These are phyloP conservation scores for Cliona cf. orientalis DNA, from an alignment of 37 sponge, comb jelly and placozoan species.

Conservation along the genomic window DNA sequence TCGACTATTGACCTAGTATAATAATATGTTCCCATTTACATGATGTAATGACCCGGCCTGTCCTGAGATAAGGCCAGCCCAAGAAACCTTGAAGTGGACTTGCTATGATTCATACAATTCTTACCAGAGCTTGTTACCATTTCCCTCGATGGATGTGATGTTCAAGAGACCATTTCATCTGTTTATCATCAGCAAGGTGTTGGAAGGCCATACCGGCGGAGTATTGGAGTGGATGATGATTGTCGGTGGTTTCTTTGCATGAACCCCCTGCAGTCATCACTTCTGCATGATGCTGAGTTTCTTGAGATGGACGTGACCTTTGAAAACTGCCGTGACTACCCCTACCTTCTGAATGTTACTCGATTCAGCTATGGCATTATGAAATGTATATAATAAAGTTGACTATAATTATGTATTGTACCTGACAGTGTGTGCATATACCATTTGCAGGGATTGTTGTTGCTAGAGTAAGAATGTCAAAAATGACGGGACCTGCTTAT, in stretches of 20 bases:
- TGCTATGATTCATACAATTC: too few relatives aligned
- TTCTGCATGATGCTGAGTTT: constrained; percentile 2
- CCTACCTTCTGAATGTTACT: constrained; percentile 1
- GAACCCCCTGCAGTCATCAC: constrained; percentile 13
- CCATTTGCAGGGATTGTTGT: not conserved
- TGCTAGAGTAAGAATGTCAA: constrained; percentile 12
- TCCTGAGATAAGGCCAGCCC: too few relatives aligned
- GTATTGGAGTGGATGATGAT: constrained; percentile 13
- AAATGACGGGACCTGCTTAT: constrained; percentile 8
- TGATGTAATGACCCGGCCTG: too few relatives aligned
- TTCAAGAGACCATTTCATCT: not conserved
- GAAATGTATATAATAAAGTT: not conserved
- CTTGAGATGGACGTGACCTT: constrained; percentile 12
- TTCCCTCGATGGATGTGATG: not conserved
- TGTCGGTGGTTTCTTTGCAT: constrained; percentile 16
- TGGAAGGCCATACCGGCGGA: constrained; percentile 1
- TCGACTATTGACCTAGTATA: too few relatives aligned
- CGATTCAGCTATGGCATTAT: constrained; percentile 8
- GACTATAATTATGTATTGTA: not conserved
- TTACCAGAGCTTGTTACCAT: not conserved
- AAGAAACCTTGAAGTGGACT: too few relatives aligned
- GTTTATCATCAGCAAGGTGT: constrained; percentile 6
- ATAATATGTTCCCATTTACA: too few relatives aligned
- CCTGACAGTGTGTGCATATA: not conserved
- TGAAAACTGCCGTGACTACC: constrained; percentile 5